Conservation (phyloP, 1,140 invertebrate genomes). For the Temnothorax curvispinosus region DNA sequence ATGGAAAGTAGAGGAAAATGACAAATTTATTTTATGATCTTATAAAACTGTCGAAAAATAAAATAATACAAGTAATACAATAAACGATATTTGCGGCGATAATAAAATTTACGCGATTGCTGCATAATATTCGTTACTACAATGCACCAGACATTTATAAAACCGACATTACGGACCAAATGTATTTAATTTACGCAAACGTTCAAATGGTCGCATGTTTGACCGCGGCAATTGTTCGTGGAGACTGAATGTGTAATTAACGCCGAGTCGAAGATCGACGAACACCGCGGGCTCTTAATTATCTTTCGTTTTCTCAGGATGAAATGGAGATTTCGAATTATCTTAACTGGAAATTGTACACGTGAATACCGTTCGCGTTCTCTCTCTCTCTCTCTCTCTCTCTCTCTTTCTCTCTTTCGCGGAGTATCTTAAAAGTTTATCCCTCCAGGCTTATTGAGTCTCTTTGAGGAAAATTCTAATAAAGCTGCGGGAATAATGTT, state of each 20-base stretch:
- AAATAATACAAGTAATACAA: conserved; percentile 9
- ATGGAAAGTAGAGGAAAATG: not conserved
- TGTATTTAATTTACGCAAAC: conserved; percentile 17
- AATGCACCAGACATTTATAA: not conserved
- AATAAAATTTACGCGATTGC: not conserved
- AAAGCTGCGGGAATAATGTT: conserved; percentile 25
- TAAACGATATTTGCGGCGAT: not conserved
- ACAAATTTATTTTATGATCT: not conserved
- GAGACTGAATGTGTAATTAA: conserved; percentile 7
- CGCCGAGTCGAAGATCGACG: conserved; percentile 22
- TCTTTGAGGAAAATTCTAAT: conserved; percentile 37
- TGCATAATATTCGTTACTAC: not conserved
- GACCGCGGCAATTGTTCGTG: not conserved
- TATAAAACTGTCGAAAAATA: not conserved
- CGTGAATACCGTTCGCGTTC: not conserved
- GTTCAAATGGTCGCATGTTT: not conserved
- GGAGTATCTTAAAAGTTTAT: conserved; percentile 38
- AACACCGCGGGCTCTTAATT: conserved; percentile 16
- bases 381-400: not conserved
- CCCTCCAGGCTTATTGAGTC: not conserved
- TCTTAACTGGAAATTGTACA: conserved; percentile 4
- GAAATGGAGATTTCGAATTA: not conserved
- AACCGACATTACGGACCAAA: not conserved
- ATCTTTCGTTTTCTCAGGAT: not conserved
- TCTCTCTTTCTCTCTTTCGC: not conserved